These are phyloP conservation scores for Romanomermis culicivorax DNA, from an alignment of 2,888 invertebrate species.

Conservation along the genomic window DNA sequence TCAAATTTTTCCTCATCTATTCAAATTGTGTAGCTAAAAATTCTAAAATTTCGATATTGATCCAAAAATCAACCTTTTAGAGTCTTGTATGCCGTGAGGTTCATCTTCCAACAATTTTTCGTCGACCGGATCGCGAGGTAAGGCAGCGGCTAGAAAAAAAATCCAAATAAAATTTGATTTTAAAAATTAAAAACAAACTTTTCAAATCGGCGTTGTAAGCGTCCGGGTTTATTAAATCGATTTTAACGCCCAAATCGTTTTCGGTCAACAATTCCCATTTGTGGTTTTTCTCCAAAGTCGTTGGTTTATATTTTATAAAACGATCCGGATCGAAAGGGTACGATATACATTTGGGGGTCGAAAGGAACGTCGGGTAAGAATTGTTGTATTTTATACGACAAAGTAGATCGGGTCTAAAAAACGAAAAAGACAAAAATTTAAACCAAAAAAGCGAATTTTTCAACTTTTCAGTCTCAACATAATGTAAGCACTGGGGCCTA, in stretches of 20 bases:
- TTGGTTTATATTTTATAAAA: constrained; percentile 86
- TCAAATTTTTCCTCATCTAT: no score
- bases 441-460: no score
- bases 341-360: constrained; percentile 87
- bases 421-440: no score
- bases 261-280: constrained; percentile 91
- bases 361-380: constrained; percentile 88
- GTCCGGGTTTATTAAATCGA: constrained; percentile 86
- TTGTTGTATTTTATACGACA: constrained; percentile 87
- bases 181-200: no score
- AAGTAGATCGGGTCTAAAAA: constrained; percentile 45
- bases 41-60: no score
- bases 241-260: constrained; percentile 85
- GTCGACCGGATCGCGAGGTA: constrained; percentile 52
- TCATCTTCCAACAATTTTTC: constrained; percentile 90
- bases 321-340: constrained; percentile 80
- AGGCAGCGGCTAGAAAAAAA: background rate
- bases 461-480: no score
- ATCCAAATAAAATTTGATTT: background rate
- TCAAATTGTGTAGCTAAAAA: no score
- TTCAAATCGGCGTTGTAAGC: constrained; percentile 47
- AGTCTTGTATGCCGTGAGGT: constrained; percentile 42
- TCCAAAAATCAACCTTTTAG: constrained; percentile 41
- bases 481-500: no score
- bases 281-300: constrained; percentile 60